Evolutionary conservation across 1,140 invertebrate genomes (phyloP), one percentile per base, ranked within the genome.

Genomic region (Diplogasteroides magnus): DNA sequence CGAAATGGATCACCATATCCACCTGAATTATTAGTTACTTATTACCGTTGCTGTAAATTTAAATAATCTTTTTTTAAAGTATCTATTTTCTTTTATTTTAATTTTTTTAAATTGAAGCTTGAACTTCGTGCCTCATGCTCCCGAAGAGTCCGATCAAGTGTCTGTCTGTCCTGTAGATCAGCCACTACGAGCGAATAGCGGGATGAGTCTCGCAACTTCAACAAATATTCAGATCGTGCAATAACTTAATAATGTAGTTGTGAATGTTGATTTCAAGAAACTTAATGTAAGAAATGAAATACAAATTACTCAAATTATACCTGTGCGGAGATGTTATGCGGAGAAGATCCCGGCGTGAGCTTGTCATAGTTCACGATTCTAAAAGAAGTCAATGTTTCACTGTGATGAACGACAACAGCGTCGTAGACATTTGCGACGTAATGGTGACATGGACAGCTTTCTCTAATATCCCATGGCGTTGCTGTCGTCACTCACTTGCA

Each of bases 1-100:
- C 81, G 61, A 82, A 83, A 62, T 82, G 80, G 48, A 82, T 83
- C 13, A 83, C 76, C 55, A 81, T 82, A 64, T 82, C 79, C 25
- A 82, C 61, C 77, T 73, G 75, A 77, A 77, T 80, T 70, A n/a
- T 28, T 37, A n/a, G 31, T 37, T 62, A 19, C 19, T 15, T 59
- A 48, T 19, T 14, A 31, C 0, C 0, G n/a, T 14, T 14, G 0
- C 15, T 6, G n/a, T 15, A 23, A 31, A 11, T n/a, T n/a, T n/a
- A n/a, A n/a, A n/a, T n/a, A n/a, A n/a, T n/a, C n/a, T n/a, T n/a
- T n/a, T n/a, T n/a, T n/a, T n/a, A n/a, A 31, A 67, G 28, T 23
- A 2, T n/a, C n/a, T n/a, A n/a, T n/a, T n/a, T n/a, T n/a, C n/a
- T n/a, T n/a, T n/a, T n/a, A n/a, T n/a, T n/a, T n/a, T n/a, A n/a